Evolutionary conservation across 1,140 invertebrate genomes (phyloP).

Genomic region (Sarcophaga peregrina): DNA sequence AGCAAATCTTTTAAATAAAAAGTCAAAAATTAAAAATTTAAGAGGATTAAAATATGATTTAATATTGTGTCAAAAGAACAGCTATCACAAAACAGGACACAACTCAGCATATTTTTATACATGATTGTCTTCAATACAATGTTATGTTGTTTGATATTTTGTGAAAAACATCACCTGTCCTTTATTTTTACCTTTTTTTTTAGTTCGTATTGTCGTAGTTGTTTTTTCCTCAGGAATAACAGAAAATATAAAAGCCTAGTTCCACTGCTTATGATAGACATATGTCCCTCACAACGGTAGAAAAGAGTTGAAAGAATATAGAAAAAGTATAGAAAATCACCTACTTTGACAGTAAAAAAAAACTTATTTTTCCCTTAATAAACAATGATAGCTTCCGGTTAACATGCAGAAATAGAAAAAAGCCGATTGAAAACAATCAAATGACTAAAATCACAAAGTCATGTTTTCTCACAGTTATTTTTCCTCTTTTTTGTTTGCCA

Average conservation of each 20-base stretch:
- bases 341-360: slow-evolving; percentile 19
- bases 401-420: slow-evolving; percentile 10
- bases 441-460: slow-evolving; percentile 40
- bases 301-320: slow-evolving; percentile 5
- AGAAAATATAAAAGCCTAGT: background rate
- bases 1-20: slow-evolving; percentile 3
- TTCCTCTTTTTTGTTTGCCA: background rate
- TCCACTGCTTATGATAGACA: slow-evolving; percentile 21
- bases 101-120: background rate
- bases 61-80: slow-evolving; percentile 4
- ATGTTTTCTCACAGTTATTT: slow-evolving; percentile 42
- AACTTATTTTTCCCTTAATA: slow-evolving; percentile 27
- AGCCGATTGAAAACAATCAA: background rate
- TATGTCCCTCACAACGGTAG: background rate
- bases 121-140: background rate
- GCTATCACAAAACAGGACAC: background rate
- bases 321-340: slow-evolving; percentile 20
- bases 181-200: background rate
- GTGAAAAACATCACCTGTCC: slow-evolving; percentile 25
- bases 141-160: background rate
- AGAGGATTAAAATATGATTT: slow-evolving; percentile 34
- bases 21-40: slow-evolving; percentile 35
- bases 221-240: background rate
- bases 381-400: slow-evolving; percentile 33
- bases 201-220: no score